Conservation (phyloP, 2,113 vertebrate species). For the Syngnathoides biaculeatus region DNA sequence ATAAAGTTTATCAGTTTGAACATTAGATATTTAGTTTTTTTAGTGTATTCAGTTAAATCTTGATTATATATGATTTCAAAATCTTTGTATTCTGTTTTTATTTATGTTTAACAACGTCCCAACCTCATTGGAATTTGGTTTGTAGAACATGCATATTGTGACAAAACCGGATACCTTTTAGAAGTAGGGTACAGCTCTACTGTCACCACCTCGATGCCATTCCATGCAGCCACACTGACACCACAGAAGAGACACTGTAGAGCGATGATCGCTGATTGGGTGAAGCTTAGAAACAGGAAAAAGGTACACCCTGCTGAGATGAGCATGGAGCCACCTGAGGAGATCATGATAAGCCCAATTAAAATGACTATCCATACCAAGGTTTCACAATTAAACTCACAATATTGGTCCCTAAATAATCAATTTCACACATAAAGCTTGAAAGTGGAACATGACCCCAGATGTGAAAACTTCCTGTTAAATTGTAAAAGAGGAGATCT, state of each 20-base stretch:
- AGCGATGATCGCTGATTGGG: conserved; percentile 88
- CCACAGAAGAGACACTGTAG: conserved; percentile 95
- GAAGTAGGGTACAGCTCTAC: conserved; percentile 92
- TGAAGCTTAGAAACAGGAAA: conserved; percentile 91
- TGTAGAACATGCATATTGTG: neutral
- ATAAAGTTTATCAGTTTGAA: too few relatives aligned
- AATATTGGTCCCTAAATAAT: neutral
- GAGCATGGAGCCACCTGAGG: conserved; percentile 89
- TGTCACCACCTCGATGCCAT: conserved; percentile 90
- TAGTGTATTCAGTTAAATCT: too few relatives aligned
- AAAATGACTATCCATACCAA: neutral
- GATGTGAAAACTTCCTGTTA: too few relatives aligned
- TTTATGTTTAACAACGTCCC: too few relatives aligned
- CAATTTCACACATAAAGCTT: neutral
- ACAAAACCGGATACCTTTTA: conserved; percentile 78
- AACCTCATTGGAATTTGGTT: too few relatives aligned
- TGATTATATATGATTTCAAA: too few relatives aligned
- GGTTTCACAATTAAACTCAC: too few relatives aligned
- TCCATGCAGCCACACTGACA: conserved; percentile 91
- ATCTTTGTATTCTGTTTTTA: too few relatives aligned
- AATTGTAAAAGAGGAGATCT: too few relatives aligned
- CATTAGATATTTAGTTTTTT: too few relatives aligned
- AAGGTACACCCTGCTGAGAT: conserved; percentile 89
- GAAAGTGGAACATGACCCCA: neutral
- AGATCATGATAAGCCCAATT: conserved; percentile 6